phyloP scores from a whole-genome alignment of 1,140 invertebrate genomes.

The Calephelis nemesis region DNA sequence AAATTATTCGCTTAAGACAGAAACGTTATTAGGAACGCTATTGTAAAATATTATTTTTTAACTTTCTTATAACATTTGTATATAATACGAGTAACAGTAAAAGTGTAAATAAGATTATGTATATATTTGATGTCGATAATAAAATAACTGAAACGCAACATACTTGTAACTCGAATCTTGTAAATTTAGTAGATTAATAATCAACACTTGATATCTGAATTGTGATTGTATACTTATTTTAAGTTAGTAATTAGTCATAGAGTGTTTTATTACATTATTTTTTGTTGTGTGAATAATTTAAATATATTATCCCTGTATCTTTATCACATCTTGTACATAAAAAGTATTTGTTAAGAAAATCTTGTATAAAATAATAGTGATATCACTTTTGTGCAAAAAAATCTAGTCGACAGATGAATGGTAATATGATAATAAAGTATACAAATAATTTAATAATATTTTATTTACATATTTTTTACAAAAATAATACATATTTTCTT shows the following conservation, averaged over 20 bases:
- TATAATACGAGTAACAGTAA: too few species aligned
- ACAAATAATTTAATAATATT: slow-evolving; percentile 54
- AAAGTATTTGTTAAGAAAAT: slow-evolving; percentile 9
- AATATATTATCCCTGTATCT: slow-evolving; percentile 1
- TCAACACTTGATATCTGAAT: slow-evolving; percentile 1
- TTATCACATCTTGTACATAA: slow-evolving; percentile 17
- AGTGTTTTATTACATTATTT: slow-evolving; percentile 16
- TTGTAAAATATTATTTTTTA: too few species aligned
- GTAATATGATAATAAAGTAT: slow-evolving; percentile 62
- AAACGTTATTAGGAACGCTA: too few species aligned
- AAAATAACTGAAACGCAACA: not conserved
- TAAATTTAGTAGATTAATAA: not conserved
- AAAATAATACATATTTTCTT: slow-evolving; percentile 23
- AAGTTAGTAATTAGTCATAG: slow-evolving; percentile 8
- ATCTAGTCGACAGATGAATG: slow-evolving; percentile 76
- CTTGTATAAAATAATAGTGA: slow-evolving; percentile 16
- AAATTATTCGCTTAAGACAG: too few species aligned
- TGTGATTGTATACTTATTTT: slow-evolving; percentile 1
- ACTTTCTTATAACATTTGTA: too few species aligned
- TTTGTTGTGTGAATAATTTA: slow-evolving; percentile 17
- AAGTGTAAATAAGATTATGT: slow-evolving; percentile 1
- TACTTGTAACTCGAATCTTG: not conserved
- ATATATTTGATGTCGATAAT: slow-evolving; percentile 1
- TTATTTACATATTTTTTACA: slow-evolving; percentile 61
- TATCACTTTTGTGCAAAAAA: slow-evolving; percentile 56